These are phyloP conservation scores for Merodon equestris DNA, from an alignment of 2,888 invertebrate species.

Conservation along the genomic window DNA sequence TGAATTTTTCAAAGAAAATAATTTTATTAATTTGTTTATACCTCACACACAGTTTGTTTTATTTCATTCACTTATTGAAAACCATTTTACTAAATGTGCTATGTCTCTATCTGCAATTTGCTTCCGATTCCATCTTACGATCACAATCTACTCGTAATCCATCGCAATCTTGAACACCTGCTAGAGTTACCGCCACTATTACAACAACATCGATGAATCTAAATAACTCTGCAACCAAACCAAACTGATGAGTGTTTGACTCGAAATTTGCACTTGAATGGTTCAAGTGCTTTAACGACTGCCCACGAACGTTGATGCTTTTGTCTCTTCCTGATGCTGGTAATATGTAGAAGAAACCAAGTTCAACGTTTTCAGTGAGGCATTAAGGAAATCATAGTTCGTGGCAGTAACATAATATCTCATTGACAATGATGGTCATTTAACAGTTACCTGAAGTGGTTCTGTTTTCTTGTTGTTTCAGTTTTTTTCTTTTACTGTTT, in stretches of 20 bases:
- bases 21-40: no score
- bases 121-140: no score
- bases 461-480: slow-evolving; percentile 1
- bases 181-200: neutral
- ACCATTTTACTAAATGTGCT: no score
- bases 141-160: neutral
- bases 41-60: no score
- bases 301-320: slow-evolving; percentile 17
- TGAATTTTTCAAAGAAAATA: no score
- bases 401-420: slow-evolving; percentile 31
- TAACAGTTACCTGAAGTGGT: slow-evolving; percentile 41
- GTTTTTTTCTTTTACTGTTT: neutral
- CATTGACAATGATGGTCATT: slow-evolving; percentile 31
- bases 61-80: no score
- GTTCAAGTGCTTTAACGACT: neutral
- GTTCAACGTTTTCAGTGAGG: slow-evolving; percentile 55
- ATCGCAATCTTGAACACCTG: slow-evolving; percentile 9
- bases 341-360: slow-evolving; percentile 54
- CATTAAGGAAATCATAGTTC: slow-evolving; percentile 33
- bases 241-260: slow-evolving; percentile 1
- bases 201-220: slow-evolving; percentile 16
- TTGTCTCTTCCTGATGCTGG: slow-evolving; percentile 25
- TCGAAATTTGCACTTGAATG: slow-evolving; percentile 47
- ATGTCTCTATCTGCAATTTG: no score
- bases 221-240: slow-evolving; percentile 13